Evolutionary conservation across 2,797 vertebrate genomes (phyloP).

Genomic region (Pelochelys cantorii): DNA sequence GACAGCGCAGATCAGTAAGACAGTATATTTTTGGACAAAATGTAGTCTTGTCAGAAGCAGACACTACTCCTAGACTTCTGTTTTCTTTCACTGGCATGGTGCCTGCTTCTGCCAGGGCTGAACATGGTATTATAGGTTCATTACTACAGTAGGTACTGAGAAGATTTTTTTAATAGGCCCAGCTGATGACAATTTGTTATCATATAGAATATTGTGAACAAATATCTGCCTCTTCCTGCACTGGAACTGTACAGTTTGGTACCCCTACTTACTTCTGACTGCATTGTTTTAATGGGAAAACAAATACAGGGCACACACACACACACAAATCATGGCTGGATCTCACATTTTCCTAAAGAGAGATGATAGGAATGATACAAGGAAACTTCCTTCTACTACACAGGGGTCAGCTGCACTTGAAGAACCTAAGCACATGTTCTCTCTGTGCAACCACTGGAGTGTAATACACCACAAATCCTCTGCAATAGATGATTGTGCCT

Average conservation of each 20-base stretch:
- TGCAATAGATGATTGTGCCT: not conserved
- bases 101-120: not conserved
- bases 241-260: not conserved
- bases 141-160: not conserved
- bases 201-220: not conserved
- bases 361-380: not conserved
- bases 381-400: not conserved
- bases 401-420: not conserved
- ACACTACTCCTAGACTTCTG: not conserved
- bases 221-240: not conserved
- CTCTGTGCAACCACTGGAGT: not conserved
- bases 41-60: not conserved
- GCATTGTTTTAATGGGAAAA: not conserved
- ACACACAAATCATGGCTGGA: not conserved
- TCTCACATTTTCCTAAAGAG: not conserved
- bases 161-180: not conserved
- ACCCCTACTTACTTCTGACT: not conserved
- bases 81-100: not conserved
- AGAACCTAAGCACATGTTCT: not conserved
- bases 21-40: not conserved
- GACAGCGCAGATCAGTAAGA: not conserved
- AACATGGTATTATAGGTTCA: not conserved
- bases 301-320: not conserved
- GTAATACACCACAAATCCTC: not conserved
- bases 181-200: not conserved